These are phyloP conservation scores for Otolemur crassicaudatus DNA, from an alignment of 2,797 vertebrate species.

Conservation along the genomic window DNA sequence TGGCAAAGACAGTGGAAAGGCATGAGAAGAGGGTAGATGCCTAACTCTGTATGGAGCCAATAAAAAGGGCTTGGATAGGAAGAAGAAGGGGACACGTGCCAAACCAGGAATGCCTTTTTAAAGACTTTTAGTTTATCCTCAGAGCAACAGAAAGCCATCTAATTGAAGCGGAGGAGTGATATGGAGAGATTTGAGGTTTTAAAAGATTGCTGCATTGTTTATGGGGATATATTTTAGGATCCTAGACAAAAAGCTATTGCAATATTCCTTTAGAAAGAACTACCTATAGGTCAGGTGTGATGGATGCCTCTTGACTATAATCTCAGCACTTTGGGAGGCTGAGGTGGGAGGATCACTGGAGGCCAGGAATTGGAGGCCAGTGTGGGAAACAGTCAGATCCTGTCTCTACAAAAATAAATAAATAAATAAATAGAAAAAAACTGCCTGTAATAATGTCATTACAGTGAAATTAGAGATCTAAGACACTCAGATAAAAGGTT, in stretches of 20 bases:
- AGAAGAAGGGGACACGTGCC: neutral
- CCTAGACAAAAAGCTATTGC: neutral
- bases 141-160: neutral
- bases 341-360: neutral
- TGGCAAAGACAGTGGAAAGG: neutral
- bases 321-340: neutral
- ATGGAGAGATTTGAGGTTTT: neutral
- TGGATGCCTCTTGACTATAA: neutral
- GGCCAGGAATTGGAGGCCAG: neutral
- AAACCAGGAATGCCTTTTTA: neutral
- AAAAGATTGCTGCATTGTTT: neutral
- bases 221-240: neutral
- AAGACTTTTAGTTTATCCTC: neutral
- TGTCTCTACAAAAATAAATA: neutral
- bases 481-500: neutral
- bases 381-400: neutral
- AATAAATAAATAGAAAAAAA: neutral
- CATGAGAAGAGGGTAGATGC: rapidly evolving
- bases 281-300: neutral
- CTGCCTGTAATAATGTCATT: neutral
- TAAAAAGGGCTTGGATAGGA: neutral
- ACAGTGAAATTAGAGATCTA: neutral
- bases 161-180: neutral
- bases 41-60: neutral
- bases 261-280: neutral